A percentile compares a stretch with the other conserved stretches of the same genome.
phyloP scores from a whole-genome alignment of 2,113 vertebrate species.

The Sus scrofa region DNA sequence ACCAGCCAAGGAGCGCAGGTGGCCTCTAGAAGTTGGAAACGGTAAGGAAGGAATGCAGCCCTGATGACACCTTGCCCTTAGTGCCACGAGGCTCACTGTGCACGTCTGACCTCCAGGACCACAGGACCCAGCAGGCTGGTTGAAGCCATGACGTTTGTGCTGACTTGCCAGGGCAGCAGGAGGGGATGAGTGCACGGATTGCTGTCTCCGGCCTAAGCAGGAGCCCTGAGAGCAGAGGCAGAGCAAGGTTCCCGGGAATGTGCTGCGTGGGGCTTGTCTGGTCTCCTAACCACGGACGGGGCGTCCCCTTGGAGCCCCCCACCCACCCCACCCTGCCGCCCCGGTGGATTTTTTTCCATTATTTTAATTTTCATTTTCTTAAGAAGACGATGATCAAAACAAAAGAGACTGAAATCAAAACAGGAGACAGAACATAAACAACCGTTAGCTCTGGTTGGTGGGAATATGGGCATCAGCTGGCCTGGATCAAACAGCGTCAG shows the following conservation, averaged over 20 bases:
- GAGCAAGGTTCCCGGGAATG: background rate
- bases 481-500: background rate
- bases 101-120: background rate
- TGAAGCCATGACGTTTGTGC: background rate
- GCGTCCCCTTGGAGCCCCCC: no score
- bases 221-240: background rate
- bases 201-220: background rate
- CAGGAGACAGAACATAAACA: background rate
- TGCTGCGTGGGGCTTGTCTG: background rate
- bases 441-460: background rate
- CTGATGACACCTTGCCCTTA: background rate
- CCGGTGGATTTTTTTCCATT: accelerated
- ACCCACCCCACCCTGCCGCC: no score
- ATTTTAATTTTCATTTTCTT: background rate
- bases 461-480: background rate
- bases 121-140: background rate
- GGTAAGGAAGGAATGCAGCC: background rate
- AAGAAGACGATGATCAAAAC: background rate
- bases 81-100: background rate
- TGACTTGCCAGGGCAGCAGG: background rate
- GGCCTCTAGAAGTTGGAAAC: background rate
- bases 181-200: background rate
- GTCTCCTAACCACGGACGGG: no score
- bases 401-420: background rate
- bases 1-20: background rate